Percentiles rank a stretch among this genome's conserved stretches.
Evolutionary conservation across 2,113 vertebrate species (phyloP).

Genomic region (Catharus fuscescens): DNA sequence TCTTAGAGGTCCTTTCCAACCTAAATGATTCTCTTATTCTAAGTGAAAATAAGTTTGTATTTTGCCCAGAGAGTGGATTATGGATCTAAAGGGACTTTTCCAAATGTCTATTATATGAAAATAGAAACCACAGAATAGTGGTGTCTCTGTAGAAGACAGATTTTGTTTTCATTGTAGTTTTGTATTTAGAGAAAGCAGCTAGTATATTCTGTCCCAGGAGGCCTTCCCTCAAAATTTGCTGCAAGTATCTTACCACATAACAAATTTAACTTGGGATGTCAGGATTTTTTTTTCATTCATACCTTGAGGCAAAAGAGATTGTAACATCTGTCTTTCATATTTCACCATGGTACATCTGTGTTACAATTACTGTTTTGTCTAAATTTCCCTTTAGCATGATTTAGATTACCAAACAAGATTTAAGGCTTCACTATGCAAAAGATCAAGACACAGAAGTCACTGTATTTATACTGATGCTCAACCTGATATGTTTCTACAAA

Average conservation of each 20-base stretch:
- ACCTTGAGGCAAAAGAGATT: background rate
- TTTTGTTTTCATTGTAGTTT: background rate
- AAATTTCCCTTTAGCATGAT: background rate
- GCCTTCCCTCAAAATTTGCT: background rate
- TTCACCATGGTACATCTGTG: background rate
- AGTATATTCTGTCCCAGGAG: background rate
- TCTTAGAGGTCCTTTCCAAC: background rate
- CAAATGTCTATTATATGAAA: background rate
- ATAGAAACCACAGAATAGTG: background rate
- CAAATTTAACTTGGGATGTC: background rate
- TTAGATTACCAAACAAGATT: background rate
- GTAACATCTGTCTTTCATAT: conserved; percentile 22
- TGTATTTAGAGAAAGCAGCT: background rate
- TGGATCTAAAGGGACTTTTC: background rate
- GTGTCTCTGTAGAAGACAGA: background rate
- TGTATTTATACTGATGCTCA: background rate
- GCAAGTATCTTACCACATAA: background rate
- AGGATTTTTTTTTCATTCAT: background rate
- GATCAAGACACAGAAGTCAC: background rate
- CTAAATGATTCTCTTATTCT: background rate
- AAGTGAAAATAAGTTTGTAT: background rate
- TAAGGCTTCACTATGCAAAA: background rate
- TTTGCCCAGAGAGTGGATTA: background rate
- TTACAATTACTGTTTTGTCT: conserved; percentile 3
- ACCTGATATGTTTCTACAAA: background rate